Evolutionary conservation across 2,797 vertebrate genomes (phyloP), one percentile per base, ranked within the genome.

Genomic region (Acipenser transmontanus): DNA sequence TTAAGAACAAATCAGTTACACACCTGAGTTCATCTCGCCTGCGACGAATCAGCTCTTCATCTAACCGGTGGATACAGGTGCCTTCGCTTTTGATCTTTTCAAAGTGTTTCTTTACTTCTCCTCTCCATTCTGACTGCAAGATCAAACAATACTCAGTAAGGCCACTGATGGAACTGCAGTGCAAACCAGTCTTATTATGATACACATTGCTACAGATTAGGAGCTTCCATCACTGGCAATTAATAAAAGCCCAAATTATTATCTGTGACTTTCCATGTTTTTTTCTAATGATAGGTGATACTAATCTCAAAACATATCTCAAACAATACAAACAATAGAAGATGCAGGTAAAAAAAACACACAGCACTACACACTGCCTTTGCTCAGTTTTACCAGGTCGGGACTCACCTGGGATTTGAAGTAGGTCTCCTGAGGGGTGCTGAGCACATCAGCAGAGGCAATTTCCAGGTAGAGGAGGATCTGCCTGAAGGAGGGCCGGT

Each of bases 51-150:
- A 99, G 87, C 73, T 99, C 97, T 77, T 99, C 97, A 49, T 99
- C 97, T 71, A 99, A 82, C 66, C 97, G 89, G 79, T 99, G 97
- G 73, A 99, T 99, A 69, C 97, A 99, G 1, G 97, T 98, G 59
- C 97, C 97, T 88, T 99, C 96, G 48, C 96, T 98, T 87, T 99
- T 99, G 83, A 99, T 99, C 84, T 99, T 99, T 85, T 99, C 97
- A 84, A 99, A 99, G 75, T 99, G 96, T 70, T 97, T 98, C 80
- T 97, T 98, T 62, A 99, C 97, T 72, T 99, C 97, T 82, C 98
- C 97, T 81, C 97, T 90, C 97, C 97, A 99, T 75, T 97, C 97
- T 68, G 93, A 86, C 97, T 99, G 81, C 60, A 68, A 71, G 61
- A 77, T 69, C 13, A 57, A 72, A 34, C 34, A 0, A 4, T 7